These are phyloP conservation scores for Erythrolamprus reginae DNA, from an alignment of 2,113 vertebrate species.

Conservation along the genomic window DNA sequence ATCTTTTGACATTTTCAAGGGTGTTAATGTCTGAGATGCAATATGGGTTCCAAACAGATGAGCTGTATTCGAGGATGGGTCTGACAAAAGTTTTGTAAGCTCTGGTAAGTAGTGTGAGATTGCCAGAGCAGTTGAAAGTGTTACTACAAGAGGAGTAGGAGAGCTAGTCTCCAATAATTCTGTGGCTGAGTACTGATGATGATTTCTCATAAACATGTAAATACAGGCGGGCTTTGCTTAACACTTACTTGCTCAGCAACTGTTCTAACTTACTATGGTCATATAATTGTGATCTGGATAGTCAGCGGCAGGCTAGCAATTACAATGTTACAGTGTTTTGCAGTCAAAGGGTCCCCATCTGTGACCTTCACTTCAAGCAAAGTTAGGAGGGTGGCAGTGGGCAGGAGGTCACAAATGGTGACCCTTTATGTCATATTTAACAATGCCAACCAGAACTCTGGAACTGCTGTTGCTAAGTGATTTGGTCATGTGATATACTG, in stretches of 20 bases:
- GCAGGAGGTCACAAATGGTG: not conserved
- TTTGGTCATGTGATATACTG: not conserved
- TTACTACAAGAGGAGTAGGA: conserved; percentile 9
- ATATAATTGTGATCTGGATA: not conserved
- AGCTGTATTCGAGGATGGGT: too few relatives aligned
- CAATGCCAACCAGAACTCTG: not conserved
- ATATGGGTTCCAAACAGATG: too few relatives aligned
- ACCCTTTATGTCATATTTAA: not conserved
- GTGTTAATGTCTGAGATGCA: too few relatives aligned
- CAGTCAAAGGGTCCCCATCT: not conserved
- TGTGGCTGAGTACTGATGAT: not conserved
- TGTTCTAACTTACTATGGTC: not conserved
- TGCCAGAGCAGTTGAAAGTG: too few relatives aligned
- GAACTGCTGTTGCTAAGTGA: not conserved
- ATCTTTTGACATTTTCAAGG: too few relatives aligned
- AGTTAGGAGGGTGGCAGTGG: not conserved
- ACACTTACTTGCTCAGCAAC: not conserved
- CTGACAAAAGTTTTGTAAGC: too few relatives aligned
- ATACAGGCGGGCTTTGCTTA: not conserved
- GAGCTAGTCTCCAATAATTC: not conserved
- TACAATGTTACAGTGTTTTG: not conserved
- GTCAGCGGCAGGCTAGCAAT: not conserved
- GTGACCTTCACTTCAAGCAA: not conserved
- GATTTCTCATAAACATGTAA: not conserved
- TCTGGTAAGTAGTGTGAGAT: too few relatives aligned